Base-by-base conservation (phyloP, 2,113 vertebrate species). In the Ornithorhynchus anatinus region DNA sequence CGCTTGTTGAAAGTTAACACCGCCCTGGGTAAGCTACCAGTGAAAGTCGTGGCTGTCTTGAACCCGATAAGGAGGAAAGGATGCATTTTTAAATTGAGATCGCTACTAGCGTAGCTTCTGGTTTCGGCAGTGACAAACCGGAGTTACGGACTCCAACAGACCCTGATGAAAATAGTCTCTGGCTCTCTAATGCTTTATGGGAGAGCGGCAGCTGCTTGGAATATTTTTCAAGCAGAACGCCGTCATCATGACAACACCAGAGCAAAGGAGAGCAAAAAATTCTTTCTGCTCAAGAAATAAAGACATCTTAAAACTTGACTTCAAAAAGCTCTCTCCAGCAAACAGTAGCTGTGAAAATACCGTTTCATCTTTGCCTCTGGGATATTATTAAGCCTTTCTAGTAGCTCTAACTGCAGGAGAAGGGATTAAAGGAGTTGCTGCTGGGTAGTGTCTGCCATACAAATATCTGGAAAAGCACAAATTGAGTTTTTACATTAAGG, bases 321-420 rank as follows among this genome's bases (percentile, higher is more conserved):
- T 98, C 96, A 98, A 99, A n/a, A 98, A 95, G 90, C 93, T 88
- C 93, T 94, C 93, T 93, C 94, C 94, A 94, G 94, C 96, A 97
- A 98, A 97, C 95, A 97, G 94, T 92, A 93, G 92, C 94, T 92
- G 93, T 92, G 89, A 95, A 95, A 95, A 95, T 94, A 95, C 88
- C 58, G 90, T 98, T 98, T 99, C 96, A 97, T 97, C 95, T 96
- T 93, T 95, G 95, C 96, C 97, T 96, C 94, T 96, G 95, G 96
- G 96, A 97, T 95, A 94, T 96, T 96, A 97, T 97, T 97, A 97
- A 96, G 95, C 93, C 93, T 96, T 95, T 94, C 92, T 95, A 94
- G 94, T 94, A 95, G 93, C 92, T 93, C 95, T 89, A 93, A 93
- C 94, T 95, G 94, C 88, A 92, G 92, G 91, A 93, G 86, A 93